Conservation (phyloP, 2,888 invertebrate species). For the Acrocyrtus sp. region DNA sequence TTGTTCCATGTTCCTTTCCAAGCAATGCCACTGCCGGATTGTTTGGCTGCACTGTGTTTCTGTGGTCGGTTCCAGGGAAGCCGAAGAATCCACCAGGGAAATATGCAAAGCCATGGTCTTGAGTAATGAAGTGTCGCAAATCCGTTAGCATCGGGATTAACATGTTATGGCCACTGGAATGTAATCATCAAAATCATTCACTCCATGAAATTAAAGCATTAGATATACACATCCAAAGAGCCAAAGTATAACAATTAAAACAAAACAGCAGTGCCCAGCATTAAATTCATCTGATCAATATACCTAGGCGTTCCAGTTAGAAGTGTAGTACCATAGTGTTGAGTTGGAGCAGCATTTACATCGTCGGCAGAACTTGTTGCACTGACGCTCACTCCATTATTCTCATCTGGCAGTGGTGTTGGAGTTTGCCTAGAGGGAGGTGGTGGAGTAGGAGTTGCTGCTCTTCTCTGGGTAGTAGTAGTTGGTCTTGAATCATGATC, state of each 20-base stretch:
- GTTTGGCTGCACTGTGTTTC: conserved; percentile 45
- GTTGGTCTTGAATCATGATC: conserved; percentile 25
- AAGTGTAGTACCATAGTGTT: conserved; percentile 43
- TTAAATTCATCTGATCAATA: no score
- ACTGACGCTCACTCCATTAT: conserved; percentile 40
- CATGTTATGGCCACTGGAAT: conserved; percentile 58
- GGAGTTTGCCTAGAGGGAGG: conserved; percentile 11
- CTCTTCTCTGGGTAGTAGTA: neutral
- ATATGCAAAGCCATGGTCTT: conserved; percentile 43
- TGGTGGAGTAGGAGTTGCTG: conserved; percentile 4
- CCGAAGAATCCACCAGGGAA: conserved; percentile 53
- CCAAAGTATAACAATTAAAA: neutral
- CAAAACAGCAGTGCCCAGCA: no score
- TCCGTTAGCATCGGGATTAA: conserved; percentile 60
- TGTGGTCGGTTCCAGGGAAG: conserved; percentile 51
- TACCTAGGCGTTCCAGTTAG: conserved; percentile 58
- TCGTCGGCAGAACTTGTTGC: conserved; percentile 57
- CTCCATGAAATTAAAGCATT: neutral
- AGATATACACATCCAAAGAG: neutral
- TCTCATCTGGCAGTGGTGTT: conserved; percentile 18
- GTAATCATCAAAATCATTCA: neutral
- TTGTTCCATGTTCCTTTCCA: conserved; percentile 57
- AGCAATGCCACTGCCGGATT: conserved; percentile 58
- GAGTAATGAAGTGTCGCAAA: conserved; percentile 52
- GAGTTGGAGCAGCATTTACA: conserved; percentile 26